Conservation (phyloP, 2,797 vertebrate genomes). For the Sebastes hubbsi region DNA sequence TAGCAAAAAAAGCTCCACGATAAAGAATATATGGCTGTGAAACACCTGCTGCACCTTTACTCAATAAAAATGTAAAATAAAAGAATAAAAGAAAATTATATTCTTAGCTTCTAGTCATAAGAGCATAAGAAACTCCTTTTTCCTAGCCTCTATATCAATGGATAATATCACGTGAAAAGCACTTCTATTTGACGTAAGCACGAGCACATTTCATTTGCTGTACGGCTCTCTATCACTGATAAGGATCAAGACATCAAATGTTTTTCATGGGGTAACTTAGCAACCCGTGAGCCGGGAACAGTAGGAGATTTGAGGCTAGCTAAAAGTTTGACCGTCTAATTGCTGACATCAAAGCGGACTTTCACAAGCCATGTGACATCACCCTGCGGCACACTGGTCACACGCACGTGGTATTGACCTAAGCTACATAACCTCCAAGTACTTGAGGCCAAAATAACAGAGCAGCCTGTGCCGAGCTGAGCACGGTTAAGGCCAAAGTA, state of each 20-base stretch:
- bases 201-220: slow-evolving; percentile 4
- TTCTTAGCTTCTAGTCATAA: not conserved
- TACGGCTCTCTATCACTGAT: slow-evolving; percentile 43
- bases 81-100: not conserved
- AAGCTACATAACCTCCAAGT: slow-evolving; percentile 67
- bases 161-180: slow-evolving; percentile 14
- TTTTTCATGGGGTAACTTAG: slow-evolving; percentile 55
- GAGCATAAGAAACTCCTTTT: not conserved
- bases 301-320: slow-evolving; percentile 40
- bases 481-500: slow-evolving; percentile 22
- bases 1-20: not conserved
- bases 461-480: slow-evolving; percentile 33
- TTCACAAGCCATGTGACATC: slow-evolving; percentile 76
- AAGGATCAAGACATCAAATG: slow-evolving; percentile 65
- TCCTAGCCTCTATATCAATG: not conserved
- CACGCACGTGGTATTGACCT: slow-evolving; percentile 65
- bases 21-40: not conserved
- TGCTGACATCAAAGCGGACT: slow-evolving; percentile 72
- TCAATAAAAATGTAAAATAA: not conserved
- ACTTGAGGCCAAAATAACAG: slow-evolving; percentile 66
- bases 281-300: slow-evolving; percentile 37
- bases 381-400: slow-evolving; percentile 52
- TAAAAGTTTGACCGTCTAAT: slow-evolving; percentile 45
- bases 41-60: not conserved
- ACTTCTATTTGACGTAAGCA: slow-evolving; percentile 21